These are phyloP conservation scores for Scomber japonicus DNA, from an alignment of 2,113 vertebrate species.

Conservation along the genomic window DNA sequence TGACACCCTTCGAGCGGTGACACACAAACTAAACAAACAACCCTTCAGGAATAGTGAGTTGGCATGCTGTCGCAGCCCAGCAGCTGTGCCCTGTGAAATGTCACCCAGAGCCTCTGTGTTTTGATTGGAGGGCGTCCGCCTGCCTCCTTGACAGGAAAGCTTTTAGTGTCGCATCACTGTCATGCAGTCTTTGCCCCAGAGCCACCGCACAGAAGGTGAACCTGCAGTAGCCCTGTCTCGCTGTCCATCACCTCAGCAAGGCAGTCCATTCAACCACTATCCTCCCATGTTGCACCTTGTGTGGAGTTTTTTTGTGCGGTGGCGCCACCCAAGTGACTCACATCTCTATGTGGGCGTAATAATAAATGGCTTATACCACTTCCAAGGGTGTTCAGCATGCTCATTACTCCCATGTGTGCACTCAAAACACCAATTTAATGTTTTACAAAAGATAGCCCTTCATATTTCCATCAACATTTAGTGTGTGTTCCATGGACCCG, in stretches of 20 bases:
- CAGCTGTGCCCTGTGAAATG: conserved; percentile 86
- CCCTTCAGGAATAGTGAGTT: conserved; percentile 82
- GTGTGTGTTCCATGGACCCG: conserved; percentile 42
- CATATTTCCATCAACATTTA: conserved; percentile 56
- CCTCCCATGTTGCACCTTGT: conserved; percentile 62
- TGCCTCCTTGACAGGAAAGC: conserved; percentile 80
- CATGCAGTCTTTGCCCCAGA: conserved; percentile 77
- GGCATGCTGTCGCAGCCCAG: conserved; percentile 81
- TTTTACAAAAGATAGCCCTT: conserved; percentile 62
- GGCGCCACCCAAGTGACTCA: conserved; percentile 79
- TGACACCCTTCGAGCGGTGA: conserved; percentile 51
- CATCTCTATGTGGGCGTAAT: conserved; percentile 72
- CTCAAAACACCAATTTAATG: conserved; percentile 77
- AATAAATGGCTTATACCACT: conserved; percentile 73
- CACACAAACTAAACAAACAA: conserved; percentile 78
- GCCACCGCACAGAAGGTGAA: conserved; percentile 81
- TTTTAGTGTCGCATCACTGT: conserved; percentile 85
- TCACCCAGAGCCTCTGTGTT: conserved; percentile 78
- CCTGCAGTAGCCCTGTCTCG: conserved; percentile 63
- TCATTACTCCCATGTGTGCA: conserved; percentile 79
- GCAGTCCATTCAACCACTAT: conserved; percentile 31
- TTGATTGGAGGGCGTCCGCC: conserved; percentile 81
- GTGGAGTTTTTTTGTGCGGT: conserved; percentile 51
- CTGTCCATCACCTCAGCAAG: conserved; percentile 74
- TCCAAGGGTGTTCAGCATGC: conserved; percentile 67